A percentile compares a stretch with the other conserved stretches of the same genome.
Conservation (phyloP, 2,888 invertebrate species). For the Spialia ferax region DNA sequence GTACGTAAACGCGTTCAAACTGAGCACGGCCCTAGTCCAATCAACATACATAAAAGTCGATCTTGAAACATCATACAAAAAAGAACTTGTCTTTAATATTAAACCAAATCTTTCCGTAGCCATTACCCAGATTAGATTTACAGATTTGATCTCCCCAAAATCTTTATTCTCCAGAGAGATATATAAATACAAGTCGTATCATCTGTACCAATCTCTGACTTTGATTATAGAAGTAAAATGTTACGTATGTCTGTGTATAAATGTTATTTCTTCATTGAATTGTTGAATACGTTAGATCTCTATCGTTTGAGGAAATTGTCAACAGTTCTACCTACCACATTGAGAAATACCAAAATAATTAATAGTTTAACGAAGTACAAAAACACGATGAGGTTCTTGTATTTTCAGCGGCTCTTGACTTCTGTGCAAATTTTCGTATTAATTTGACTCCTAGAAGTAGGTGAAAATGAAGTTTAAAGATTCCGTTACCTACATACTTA, state of each 20-base stretch:
- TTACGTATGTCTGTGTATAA: constrained; percentile 8
- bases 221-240: constrained; percentile 27
- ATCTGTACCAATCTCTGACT: background rate
- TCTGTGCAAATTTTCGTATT: too few species aligned
- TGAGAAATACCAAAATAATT: too few species aligned
- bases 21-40: too few species aligned
- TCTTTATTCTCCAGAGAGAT: constrained; percentile 12
- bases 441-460: too few species aligned
- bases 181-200: constrained; percentile 15
- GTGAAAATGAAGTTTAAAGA: too few species aligned
- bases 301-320: background rate
- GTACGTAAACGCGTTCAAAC: too few species aligned
- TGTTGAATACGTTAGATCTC: constrained; percentile 3
- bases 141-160: constrained; percentile 9
- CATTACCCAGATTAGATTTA: constrained; percentile 7
- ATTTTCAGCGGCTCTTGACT: too few species aligned
- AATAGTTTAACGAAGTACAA: too few species aligned
- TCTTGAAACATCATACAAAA: too few species aligned
- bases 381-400: too few species aligned
- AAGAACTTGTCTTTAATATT: background rate
- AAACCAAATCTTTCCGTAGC: background rate
- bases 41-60: too few species aligned
- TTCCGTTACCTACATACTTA: too few species aligned
- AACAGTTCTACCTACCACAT: background rate
- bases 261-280: constrained; percentile 35